Base-by-base conservation (phyloP, 2,888 invertebrate genomes). In the Bhutanitis thaidina region DNA sequence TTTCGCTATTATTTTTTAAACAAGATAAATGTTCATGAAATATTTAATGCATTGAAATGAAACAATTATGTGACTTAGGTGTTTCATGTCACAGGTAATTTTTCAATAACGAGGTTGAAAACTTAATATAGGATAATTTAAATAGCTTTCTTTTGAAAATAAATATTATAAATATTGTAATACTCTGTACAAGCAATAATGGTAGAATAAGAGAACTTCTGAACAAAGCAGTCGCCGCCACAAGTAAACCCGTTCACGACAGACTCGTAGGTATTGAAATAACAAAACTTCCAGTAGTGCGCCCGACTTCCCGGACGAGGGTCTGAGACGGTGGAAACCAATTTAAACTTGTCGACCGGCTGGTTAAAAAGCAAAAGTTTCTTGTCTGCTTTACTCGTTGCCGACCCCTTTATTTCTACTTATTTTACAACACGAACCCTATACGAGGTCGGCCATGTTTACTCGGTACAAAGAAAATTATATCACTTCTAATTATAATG, bases 351-450 rank as follows among this genome's bases (percentile, higher is more conserved):
- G 72, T 74, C 74, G 74, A 78, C 78, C 71, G 73, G 77, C 80
- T 80, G 79, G 81, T 81, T 86, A 82, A 82, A 84, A 85, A 80
- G 80, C 80, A 79, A 83, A 84, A 83, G 77, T 82, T 81, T 67
- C 69, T 69, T 80, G 78, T 73, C 76, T 80, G 81, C 74, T 80
- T 77, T 63, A 66, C 60, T 67, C 72, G 69, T 69, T 27, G 72
- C 59, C 65, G 66, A 57, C 71, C 69, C 74, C 71, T 78, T 79
- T 78, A 73, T 80, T 76, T 80, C 78, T 80, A 74, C 76, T 77
- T 78, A 75, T 78, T 83, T 80, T 80, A 77, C 72, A 74, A 66
- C 70, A 67, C 69, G 58, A 69, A 69, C 69, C 74, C 72, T 82
- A 80, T 80, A 77, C 73, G 76, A 75, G 20, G n/a, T 16, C 20